Evolutionary conservation across 2,888 invertebrate genomes (phyloP), one percentile per base, ranked within the genome.

Genomic region (Beris morrisii): DNA sequence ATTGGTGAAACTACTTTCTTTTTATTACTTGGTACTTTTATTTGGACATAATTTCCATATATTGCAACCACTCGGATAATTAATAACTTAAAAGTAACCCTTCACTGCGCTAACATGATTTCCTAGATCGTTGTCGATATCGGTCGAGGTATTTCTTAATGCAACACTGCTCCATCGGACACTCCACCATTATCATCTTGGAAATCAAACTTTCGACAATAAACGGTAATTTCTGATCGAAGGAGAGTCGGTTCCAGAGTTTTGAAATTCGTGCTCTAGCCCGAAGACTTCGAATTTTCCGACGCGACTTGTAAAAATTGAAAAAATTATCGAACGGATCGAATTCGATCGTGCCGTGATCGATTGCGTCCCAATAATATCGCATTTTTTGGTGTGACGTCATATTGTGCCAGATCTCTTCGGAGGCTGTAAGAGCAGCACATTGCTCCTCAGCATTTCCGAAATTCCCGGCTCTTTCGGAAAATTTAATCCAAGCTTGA

Each of bases 331-430:
- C 61, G 38, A 61, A 61, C 6, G 61, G 61, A 12, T 15, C 38
- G 12, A 12, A 9, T 22, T 11, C 13, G 4, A 61, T 50, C 38
- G 32, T 32, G 22, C 31, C 52, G n/a, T 65, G 65, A 4, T 56
- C 57, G 6, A 65, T 22, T 6, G 44, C 57, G 7, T 43, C 44
- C 65, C 65, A 65, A 44, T 28, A 65, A 28, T 57, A 65, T 12
- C 50, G 65, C 11, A 65, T 13, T 57, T 65, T 65, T 56, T 65
- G 65, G n/a, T 32, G 43, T n/a, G 57, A 22, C 12, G 50, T 43
- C 65, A 57, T 57, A 11, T 57, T 50, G 6, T n/a, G 4, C 65
- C 65, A 65, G n/a, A 46, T 57, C 50, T 56, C 48, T 44, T 52
- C 48, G n/a, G 57, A 30, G n/a, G 48, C 30, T 50, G 52, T 12